Conservation (phyloP, 2,797 vertebrate species). For the Sebastes minor region DNA sequence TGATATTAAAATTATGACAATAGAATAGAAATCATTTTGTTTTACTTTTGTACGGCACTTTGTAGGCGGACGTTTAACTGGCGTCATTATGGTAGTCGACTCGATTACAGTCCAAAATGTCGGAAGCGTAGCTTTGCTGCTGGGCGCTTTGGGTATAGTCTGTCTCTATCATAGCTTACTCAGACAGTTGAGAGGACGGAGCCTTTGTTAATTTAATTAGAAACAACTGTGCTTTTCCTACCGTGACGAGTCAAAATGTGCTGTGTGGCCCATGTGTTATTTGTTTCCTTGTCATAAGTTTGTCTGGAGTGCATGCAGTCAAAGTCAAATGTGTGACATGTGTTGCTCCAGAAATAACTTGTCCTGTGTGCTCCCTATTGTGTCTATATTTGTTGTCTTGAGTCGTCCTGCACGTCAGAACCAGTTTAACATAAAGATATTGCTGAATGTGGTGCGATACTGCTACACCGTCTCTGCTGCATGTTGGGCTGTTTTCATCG, state of each 20-base stretch:
- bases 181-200: neutral
- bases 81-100: too few relatives aligned
- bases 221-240: neutral
- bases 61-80: too few relatives aligned
- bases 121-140: too few relatives aligned
- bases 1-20: too few relatives aligned
- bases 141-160: too few relatives aligned
- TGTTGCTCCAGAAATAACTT: constrained; percentile 15
- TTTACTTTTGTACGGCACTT: too few relatives aligned
- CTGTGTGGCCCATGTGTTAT: neutral
- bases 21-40: too few relatives aligned
- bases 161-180: neutral
- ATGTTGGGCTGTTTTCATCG: neutral
- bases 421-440: neutral
- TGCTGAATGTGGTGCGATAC: neutral
- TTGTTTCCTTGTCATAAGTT: neutral
- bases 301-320: neutral
- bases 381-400: neutral
- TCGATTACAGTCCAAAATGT: too few relatives aligned
- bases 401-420: neutral
- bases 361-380: neutral
- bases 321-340: neutral
- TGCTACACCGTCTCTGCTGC: neutral
- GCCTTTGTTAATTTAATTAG: neutral
- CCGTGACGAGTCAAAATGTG: neutral